A percentile compares a stretch with the other conserved stretches of the same genome.
Evolutionary conservation across 2,888 invertebrate genomes (phyloP).

Genomic region (Andrena chrysosceles): DNA sequence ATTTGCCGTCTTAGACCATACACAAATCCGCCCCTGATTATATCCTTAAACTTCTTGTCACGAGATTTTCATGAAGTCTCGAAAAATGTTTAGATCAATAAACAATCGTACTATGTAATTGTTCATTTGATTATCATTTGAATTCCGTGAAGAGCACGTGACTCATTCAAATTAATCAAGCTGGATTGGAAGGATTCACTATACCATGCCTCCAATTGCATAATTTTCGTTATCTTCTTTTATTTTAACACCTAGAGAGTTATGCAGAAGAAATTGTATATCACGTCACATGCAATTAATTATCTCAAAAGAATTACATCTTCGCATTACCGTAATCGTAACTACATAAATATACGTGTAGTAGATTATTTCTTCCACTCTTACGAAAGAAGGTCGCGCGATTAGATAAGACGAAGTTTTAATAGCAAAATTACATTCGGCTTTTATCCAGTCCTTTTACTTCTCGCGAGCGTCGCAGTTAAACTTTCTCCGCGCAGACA

Average conservation of each 20-base stretch:
- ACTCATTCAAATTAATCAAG: neutral
- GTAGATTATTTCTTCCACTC: neutral
- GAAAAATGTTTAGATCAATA: neutral
- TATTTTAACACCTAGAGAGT: neutral
- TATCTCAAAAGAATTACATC: neutral
- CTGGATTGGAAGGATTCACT: neutral
- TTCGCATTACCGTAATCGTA: conserved; percentile 5
- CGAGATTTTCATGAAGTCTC: neutral
- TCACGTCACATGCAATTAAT: neutral
- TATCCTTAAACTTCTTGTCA: neutral
- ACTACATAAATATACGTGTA: neutral
- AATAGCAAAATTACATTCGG: neutral
- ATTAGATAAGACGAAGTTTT: conserved; percentile 53
- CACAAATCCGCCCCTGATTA: neutral
- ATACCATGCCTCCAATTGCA: no score
- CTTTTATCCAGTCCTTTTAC: neutral
- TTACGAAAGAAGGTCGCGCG: conserved; percentile 35
- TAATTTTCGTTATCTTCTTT: no score
- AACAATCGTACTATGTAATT: neutral
- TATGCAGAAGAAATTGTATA: neutral
- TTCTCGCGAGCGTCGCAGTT: neutral
- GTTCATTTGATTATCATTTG: neutral
- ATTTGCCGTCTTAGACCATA: neutral
- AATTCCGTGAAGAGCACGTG: neutral
- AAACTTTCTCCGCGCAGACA: neutral